These are phyloP conservation scores for Phataginus tetradactyla DNA, from an alignment of 2,797 vertebrate genomes.

Conservation along the genomic window DNA sequence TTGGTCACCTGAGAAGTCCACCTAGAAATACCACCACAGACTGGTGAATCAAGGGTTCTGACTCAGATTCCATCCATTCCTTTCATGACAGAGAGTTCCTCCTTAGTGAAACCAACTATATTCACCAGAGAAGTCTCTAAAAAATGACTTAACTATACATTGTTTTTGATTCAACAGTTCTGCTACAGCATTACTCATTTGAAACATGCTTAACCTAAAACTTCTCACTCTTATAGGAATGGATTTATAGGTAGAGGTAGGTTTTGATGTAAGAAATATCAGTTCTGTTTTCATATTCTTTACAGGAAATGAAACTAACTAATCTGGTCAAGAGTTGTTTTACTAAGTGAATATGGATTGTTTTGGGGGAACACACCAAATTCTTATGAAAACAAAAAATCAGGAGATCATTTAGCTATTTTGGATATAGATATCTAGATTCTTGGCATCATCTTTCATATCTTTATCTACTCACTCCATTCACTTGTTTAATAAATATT, in stretches of 20 bases:
- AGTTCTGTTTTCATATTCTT: background rate
- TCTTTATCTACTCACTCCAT: background rate
- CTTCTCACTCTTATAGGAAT: background rate
- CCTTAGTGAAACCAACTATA: constrained; percentile 16
- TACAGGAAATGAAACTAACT: background rate
- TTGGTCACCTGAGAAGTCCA: constrained; percentile 56
- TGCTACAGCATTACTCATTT: constrained; percentile 18
- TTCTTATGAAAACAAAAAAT: background rate
- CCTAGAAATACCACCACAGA: constrained; percentile 44
- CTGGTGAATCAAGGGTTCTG: constrained; percentile 66
- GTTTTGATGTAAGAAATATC: background rate
- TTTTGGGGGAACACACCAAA: background rate
- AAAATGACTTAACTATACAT: background rate
- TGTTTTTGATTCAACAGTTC: background rate
- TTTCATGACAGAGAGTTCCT: constrained; percentile 13
- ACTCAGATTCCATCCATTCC: constrained; percentile 44
- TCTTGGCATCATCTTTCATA: background rate
- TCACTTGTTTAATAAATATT: background rate
- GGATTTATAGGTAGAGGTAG: background rate
- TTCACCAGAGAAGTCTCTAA: background rate
- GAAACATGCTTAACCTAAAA: constrained; percentile 11
- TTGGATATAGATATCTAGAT: background rate
- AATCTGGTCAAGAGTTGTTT: background rate
- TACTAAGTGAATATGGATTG: background rate
- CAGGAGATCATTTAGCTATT: background rate